phyloP scores from a whole-genome alignment of 2,888 invertebrate genomes.

The Lasioglossum vierecki region DNA sequence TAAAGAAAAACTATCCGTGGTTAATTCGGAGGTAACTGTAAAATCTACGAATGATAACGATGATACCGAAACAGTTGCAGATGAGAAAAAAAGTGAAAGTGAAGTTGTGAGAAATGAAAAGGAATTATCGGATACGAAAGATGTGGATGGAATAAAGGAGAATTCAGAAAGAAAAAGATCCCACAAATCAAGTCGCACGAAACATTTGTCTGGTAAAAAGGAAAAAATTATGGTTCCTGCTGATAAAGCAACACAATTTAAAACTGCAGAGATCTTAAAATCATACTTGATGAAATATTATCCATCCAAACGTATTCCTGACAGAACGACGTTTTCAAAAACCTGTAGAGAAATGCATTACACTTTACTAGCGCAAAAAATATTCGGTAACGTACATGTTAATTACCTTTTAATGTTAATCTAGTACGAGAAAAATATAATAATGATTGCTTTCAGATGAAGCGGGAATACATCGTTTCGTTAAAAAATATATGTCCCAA shows the following conservation, averaged over 20 bases:
- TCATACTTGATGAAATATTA: conserved; percentile 77
- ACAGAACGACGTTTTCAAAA: conserved; percentile 74
- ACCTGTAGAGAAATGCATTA: conserved; percentile 77
- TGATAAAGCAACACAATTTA: conserved; percentile 70
- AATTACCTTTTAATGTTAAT: not conserved
- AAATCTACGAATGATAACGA: not conserved
- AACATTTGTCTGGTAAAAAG: conserved; percentile 42
- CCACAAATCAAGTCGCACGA: not conserved
- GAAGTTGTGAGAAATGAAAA: conserved; percentile 10
- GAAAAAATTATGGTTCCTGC: conserved; percentile 60
- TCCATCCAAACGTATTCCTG: conserved; percentile 75
- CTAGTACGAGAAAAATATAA: conserved; percentile 5
- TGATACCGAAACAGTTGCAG: not conserved
- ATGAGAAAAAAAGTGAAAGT: conserved; percentile 7
- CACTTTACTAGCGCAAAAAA: conserved; percentile 68
- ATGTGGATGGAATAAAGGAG: not conserved
- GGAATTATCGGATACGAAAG: not conserved
- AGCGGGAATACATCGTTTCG: conserved; percentile 86
- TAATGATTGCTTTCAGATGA: conserved; percentile 86
- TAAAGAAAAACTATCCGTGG: conserved; percentile 11
- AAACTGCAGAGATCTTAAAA: conserved; percentile 75
- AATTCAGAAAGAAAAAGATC: conserved; percentile 35
- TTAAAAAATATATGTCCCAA: conserved; percentile 79
- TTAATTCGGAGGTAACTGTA: not conserved
- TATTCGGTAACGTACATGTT: conserved; percentile 71